These are phyloP conservation scores for Emmelina monodactyla DNA, from an alignment of 2,888 invertebrate genomes.

Conservation along the genomic window DNA sequence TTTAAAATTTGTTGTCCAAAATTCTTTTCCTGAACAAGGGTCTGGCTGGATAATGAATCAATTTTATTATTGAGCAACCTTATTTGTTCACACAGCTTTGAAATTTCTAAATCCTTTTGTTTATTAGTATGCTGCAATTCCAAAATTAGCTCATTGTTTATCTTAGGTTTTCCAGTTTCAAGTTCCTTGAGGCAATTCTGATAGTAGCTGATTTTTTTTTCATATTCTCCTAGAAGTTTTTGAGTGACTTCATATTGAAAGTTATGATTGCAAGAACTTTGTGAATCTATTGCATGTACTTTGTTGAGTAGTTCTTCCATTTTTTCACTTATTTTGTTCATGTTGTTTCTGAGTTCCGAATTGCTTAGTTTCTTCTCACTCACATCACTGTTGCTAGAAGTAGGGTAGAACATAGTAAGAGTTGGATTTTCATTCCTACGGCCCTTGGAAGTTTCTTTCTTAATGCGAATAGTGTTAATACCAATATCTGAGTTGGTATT, in stretches of 20 bases:
- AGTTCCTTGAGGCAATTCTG: too few relatives aligned
- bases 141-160: too few relatives aligned
- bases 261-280: conserved; percentile 14
- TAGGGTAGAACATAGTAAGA: background rate
- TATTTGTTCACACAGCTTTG: background rate
- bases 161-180: too few relatives aligned
- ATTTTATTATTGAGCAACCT: background rate
- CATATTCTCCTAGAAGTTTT: conserved; percentile 47
- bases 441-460: background rate
- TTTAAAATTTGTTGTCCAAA: background rate
- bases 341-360: conserved; percentile 48
- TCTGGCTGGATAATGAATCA: background rate
- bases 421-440: background rate
- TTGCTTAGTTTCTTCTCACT: conserved; percentile 47
- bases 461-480: background rate
- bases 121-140: too few relatives aligned
- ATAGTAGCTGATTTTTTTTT: conserved; percentile 44
- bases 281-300: conserved; percentile 24
- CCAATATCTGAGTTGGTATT: background rate
- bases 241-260: conserved; percentile 34
- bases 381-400: conserved; percentile 19
- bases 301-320: conserved; percentile 35
- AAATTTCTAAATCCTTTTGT: too few relatives aligned
- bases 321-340: conserved; percentile 43
- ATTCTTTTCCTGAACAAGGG: background rate